Evolutionary conservation across 2,888 invertebrate genomes (phyloP).

Genomic region (Amphimallon solstitiale): DNA sequence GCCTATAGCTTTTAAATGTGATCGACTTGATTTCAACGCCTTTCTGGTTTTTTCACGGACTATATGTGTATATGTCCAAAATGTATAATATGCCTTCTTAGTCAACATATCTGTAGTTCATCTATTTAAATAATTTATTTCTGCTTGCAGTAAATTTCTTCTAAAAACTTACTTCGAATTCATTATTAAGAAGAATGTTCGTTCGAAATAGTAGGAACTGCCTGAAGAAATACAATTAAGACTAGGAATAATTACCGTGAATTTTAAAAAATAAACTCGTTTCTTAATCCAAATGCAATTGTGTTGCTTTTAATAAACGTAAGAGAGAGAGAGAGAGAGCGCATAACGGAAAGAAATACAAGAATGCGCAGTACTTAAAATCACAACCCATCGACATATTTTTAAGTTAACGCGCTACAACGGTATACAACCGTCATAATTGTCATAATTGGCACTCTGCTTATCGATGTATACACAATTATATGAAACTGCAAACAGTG

Average conservation of each 20-base stretch:
- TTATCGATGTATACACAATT: conserved; percentile 55
- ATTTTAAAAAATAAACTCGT: neutral
- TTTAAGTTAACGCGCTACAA: conserved; percentile 30
- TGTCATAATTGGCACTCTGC: conserved; percentile 56
- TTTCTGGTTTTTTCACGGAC: no score
- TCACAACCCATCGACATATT: conserved; percentile 30
- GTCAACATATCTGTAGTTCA: no score
- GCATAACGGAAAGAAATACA: conserved; percentile 18
- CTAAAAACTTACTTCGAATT: no score
- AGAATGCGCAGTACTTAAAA: conserved; percentile 32
- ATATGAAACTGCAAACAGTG: conserved; percentile 41
- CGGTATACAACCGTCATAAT: conserved; percentile 40
- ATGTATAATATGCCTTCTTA: no score
- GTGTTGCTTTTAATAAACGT: neutral
- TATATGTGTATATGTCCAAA: no score
- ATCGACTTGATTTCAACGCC: no score
- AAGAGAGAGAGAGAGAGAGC: neutral
- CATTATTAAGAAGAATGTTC: neutral
- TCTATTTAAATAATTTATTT: no score
- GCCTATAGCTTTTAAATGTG: no score
- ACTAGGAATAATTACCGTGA: neutral
- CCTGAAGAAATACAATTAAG: neutral
- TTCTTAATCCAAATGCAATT: neutral
- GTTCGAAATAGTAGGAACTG: neutral
- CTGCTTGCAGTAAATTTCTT: no score